Base-by-base conservation (phyloP, 2,888 invertebrate species). In the Muschampia staudingeri region DNA sequence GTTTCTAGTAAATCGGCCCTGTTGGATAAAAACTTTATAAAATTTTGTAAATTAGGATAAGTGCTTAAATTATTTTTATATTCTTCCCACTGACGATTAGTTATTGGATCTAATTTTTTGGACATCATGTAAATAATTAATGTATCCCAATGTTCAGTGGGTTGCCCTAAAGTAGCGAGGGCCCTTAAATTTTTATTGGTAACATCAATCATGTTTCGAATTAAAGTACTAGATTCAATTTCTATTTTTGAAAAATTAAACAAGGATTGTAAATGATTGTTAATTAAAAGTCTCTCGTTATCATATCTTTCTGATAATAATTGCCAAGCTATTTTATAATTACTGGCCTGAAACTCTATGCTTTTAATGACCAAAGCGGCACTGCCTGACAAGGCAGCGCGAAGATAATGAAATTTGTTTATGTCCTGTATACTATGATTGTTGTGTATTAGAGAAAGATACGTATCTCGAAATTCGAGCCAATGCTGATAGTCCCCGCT, bases 301-400 rank as follows among this genome's bases (percentile, higher is more conserved):
- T 75, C 80, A 11, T 73, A 87, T 11, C 87, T 72, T 1, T 86
- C 82, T 6, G 44, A 83, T 2, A 88, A 70, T 73, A 87, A 71
- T 0, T 85, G 61, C 88, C 88, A 88, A 8, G 88, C 87, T 5
- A 84, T 78, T 14, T 37, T 48, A 37, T 88, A 88, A 70, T 87
- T 87, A 6, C 78, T 80, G 2, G 83, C 69, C 67, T 82, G 84
- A 65, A 88, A 86, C 7, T 86, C 86, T 8, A 87, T 65, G 6
- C 80, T 84, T 81, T 86, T 81, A 25, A 87, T 85, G 0, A 87
- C 44, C 72, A 81, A 72, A 8, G 84, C 73, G 0, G 87, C 87
- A 65, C 81, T 87, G 34, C 85, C 85, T 2, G 76, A 83, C 44
- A 87, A 70, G 0, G 88, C 76, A 0, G 83, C 79, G 19, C 79